Base-by-base conservation (phyloP, 2,797 vertebrate genomes). In the Crocidura indochinensis region DNA sequence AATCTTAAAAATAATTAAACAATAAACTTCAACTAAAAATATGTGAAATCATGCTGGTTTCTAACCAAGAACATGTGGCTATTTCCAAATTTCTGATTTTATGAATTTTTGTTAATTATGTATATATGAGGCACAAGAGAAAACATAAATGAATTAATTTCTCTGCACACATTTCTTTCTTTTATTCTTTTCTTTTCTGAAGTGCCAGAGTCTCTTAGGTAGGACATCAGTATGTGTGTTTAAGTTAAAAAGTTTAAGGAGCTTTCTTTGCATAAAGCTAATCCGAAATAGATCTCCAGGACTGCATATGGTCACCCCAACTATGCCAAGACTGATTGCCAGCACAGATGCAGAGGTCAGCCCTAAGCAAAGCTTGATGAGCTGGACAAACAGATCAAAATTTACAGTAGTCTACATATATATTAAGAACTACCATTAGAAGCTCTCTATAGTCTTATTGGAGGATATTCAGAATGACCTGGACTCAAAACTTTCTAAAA, bases 1-100 rank as follows among this genome's bases (percentile, higher is more conserved):
- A 14, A 79, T 82, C 8, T 81, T 93, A 27, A 80, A 10, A 90
- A 26, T 19, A 83, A 20, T 72, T 44, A 94, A 91, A 91, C 78
- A 90, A 83, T 9, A 53, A 26, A 94, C 84, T 81, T 92, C 78
- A 94, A 83, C 44, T 93, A 31, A 74, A 77, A 84, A 84, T 49
- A 56, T 8, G 53, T 83, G 71, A 94, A 51, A 65, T 38, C 62
- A 77, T 71, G 22, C 22, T 56, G 46, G 19, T 56, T 71, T 38
- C 38, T 5, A 38, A 51, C 38, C 65, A 88, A 68, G 31, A 89
- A 80, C 27, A 85, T 53, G 84, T 64, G 80, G 14, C 7, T 80
- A 44, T 84, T 93, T 91, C 20, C 31, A 81, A 90, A 86, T 65
- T 81, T 71, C 26, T 93, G 24, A 17, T 86, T 83, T 86, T 67